phyloP scores from a whole-genome alignment of 2,797 vertebrate genomes.

The Cyclopterus lumpus region DNA sequence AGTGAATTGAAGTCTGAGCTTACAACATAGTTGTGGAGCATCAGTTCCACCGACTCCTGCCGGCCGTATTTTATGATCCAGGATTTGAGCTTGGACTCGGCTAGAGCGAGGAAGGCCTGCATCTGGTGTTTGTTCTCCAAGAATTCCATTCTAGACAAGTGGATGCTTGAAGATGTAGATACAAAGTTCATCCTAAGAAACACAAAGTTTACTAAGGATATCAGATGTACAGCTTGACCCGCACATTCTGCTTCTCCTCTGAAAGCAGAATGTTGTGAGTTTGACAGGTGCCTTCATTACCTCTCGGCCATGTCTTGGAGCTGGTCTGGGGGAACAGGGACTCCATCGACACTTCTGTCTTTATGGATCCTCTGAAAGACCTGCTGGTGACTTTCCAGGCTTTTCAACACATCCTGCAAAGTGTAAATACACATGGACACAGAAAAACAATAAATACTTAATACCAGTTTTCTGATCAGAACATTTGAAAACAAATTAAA shows the following conservation, averaged over 20 bases:
- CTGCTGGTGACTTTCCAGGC: constrained; percentile 90
- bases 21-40: constrained; percentile 92
- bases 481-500: neutral
- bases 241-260: constrained; percentile 4
- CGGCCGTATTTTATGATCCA: constrained; percentile 97
- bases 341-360: constrained; percentile 90
- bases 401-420: constrained; percentile 90
- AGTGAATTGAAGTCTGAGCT: constrained; percentile 63
- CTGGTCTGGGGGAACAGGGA: constrained; percentile 90
- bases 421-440: constrained; percentile 11
- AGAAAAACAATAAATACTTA: neutral
- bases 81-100: constrained; percentile 94
- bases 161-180: constrained; percentile 89
- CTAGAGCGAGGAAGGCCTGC: constrained; percentile 90
- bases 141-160: constrained; percentile 94
- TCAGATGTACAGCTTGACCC: constrained; percentile 17
- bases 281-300: constrained; percentile 70
- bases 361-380: constrained; percentile 92
- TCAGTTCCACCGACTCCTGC: constrained; percentile 90
- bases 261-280: constrained; percentile 4
- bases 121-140: constrained; percentile 93
- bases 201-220: constrained; percentile 30
- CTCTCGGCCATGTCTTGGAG: constrained; percentile 95
- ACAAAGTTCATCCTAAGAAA: constrained; percentile 91
- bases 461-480: neutral